A percentile compares a stretch with the other conserved stretches of the same genome.
These are phyloP conservation scores for Procambarus clarkii DNA, from an alignment of 1,140 invertebrate genomes.

Conservation along the genomic window DNA sequence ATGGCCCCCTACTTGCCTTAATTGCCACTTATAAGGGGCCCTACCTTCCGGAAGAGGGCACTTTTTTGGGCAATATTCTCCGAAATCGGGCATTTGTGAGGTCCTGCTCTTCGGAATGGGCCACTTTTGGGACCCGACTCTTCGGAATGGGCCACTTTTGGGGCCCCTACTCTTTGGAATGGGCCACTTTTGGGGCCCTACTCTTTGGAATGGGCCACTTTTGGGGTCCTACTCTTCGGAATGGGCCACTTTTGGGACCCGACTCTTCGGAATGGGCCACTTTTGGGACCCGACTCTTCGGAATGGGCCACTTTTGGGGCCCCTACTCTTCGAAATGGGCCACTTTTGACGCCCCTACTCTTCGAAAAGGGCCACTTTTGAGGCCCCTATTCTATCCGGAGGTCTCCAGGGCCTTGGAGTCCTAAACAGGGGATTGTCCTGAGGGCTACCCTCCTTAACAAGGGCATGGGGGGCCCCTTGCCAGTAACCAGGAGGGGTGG, in stretches of 20 bases:
- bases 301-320: too few species aligned
- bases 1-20: not conserved
- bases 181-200: not conserved
- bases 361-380: not conserved
- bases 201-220: not conserved
- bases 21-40: not conserved
- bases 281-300: too few species aligned
- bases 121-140: not conserved
- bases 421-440: not conserved
- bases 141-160: not conserved
- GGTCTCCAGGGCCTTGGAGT: too few species aligned
- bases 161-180: not conserved
- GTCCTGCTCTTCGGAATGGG: too few species aligned
- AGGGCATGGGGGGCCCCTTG: too few species aligned
- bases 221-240: not conserved
- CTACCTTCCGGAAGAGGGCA: too few species aligned
- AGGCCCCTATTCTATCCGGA: not conserved
- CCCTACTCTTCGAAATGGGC: too few species aligned
- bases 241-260: too few species aligned
- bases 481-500: not conserved
- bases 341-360: not conserved
- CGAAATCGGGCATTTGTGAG: too few species aligned
- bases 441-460: too few species aligned
- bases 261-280: too few species aligned
- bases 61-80: too few species aligned